Base-by-base conservation (phyloP, 2,113 vertebrate species). In the Ptilonorhynchus violaceus region DNA sequence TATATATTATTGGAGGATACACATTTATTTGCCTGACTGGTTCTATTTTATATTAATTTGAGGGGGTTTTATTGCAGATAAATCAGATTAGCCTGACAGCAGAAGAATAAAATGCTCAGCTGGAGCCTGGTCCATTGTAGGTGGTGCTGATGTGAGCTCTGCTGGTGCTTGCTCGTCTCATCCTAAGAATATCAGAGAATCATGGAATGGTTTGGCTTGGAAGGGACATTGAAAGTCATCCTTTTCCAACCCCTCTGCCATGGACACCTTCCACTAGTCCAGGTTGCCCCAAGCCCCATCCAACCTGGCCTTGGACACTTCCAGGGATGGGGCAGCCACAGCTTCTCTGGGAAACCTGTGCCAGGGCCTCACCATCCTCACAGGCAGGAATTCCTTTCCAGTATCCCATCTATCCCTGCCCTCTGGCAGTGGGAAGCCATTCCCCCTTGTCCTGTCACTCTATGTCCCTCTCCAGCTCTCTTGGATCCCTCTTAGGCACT, bases 391-490 rank as follows among this genome's bases (percentile, higher is more conserved):
- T 62, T 68, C 8, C 47, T 31, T 2, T 47, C 55, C 35, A 15
- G 6, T 0, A 3, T 55, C 25, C 47, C 79, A 49, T 4, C 47
- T 1, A 27, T 0, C n/a, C 14, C 47, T 69, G 2, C n/a, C n/a
- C 25, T 83, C 9, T 47, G n/a, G 9, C 53, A 41, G 1, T 62
- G 2, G 4, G 30, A 14, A 53, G 11, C 30, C 63, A 55, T 62
- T 76, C 55, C 24, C n/a, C 37, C 9, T 4, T 35, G 55, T 55
- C 8, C 78, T 76, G 25, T 55, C 30, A 2, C 39, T 68, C 55
- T 62, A 0, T 55, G 6, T 9, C 21, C 41, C 25, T 49, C 30
- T 47, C 4, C 55, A 62, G n/a, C 55, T 68, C 47, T 90, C 15
- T 0, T 63, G 55, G 55, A 49, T 10, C 17, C 4, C 17, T 8